Percentiles rank a stretch among this genome's conserved stretches.
phyloP scores from a whole-genome alignment of 1,140 invertebrate species.

The Diachasmimorpha longicaudata region DNA sequence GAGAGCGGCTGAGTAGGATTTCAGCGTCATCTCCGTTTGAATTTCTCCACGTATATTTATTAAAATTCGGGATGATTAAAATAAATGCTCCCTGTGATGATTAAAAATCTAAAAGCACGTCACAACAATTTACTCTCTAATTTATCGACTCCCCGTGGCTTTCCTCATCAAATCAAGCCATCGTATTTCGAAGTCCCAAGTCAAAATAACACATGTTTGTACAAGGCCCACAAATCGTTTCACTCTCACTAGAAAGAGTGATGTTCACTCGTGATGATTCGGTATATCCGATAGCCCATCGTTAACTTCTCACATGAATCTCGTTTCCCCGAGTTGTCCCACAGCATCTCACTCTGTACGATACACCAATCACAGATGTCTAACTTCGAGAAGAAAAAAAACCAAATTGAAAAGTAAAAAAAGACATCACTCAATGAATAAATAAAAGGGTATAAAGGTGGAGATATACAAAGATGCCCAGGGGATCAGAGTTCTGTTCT shows the following conservation, averaged over 20 bases:
- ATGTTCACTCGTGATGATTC: not conserved
- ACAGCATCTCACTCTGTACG: not conserved
- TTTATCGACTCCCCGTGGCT: not conserved
- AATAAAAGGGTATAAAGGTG: not conserved
- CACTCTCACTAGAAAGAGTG: not conserved
- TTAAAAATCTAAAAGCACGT: not conserved
- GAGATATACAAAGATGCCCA: not conserved
- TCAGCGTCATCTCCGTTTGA: too few relatives aligned
- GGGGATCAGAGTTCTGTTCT: not conserved
- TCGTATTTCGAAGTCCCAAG: not conserved
- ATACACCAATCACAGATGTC: not conserved
- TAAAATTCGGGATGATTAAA: too few relatives aligned
- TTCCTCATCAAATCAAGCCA: not conserved
- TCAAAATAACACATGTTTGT: not conserved
- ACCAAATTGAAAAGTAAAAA: not conserved
- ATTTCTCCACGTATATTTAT: too few relatives aligned
- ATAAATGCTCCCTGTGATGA: not conserved
- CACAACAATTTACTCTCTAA: not conserved
- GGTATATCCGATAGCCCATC: not conserved
- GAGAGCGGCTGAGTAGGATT: too few relatives aligned
- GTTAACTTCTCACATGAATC: not conserved
- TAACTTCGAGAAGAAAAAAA: not conserved
- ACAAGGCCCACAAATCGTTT: not conserved
- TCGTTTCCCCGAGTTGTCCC: not conserved
- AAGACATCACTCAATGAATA: not conserved